A percentile compares a stretch with the other conserved stretches of the same genome.
Evolutionary conservation across 2,797 vertebrate genomes (phyloP).

Genomic region (Lacerta bilineata): DNA sequence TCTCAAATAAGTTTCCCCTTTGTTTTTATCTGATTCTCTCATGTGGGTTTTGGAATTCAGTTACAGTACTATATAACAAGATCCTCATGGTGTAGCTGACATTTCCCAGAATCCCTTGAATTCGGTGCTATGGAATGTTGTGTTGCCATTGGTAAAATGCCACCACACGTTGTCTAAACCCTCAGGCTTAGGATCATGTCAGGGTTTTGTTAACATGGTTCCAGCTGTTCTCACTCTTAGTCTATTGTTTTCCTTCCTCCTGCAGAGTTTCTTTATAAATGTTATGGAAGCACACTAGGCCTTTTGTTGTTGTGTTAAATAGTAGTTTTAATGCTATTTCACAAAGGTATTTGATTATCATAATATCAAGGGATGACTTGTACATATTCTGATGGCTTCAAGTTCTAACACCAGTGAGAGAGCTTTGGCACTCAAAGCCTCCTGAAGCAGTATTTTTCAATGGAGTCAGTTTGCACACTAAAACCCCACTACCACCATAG

Average conservation of each 20-base stretch:
- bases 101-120: slow-evolving; percentile 49
- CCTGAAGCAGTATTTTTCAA: background rate
- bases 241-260: slow-evolving; percentile 64
- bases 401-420: too few relatives aligned
- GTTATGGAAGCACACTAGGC: slow-evolving; percentile 29
- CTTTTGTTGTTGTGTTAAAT: slow-evolving; percentile 49
- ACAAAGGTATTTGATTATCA: background rate
- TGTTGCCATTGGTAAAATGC: slow-evolving; percentile 63
- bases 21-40: background rate
- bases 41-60: slow-evolving; percentile 11
- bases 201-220: slow-evolving; percentile 75
- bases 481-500: too few relatives aligned
- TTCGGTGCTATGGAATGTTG: background rate
- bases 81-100: slow-evolving; percentile 25
- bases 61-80: background rate
- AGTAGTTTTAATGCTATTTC: slow-evolving; percentile 34
- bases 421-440: background rate
- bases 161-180: slow-evolving; percentile 58
- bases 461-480: background rate
- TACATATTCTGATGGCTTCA: background rate
- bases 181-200: slow-evolving; percentile 59
- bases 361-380: background rate
- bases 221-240: slow-evolving; percentile 76
- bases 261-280: slow-evolving; percentile 65
- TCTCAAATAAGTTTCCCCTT: background rate